Base-by-base conservation (phyloP, 1,140 invertebrate genomes). In the Drosophila athabasca region DNA sequence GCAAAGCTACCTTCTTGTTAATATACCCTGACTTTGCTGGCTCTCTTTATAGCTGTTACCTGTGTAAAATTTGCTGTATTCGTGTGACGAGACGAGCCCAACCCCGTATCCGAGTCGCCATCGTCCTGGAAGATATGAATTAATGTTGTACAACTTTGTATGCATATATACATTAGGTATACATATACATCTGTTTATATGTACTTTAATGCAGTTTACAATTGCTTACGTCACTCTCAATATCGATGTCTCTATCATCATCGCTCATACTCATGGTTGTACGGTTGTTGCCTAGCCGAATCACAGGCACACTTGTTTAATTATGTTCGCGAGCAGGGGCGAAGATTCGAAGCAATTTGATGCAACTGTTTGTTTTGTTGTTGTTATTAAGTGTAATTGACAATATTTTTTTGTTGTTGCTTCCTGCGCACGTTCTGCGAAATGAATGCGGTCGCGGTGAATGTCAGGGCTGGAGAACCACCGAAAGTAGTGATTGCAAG, bases 231-330 rank as follows among this genome's bases (percentile, higher is more conserved):
- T 97, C 96, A 93, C 96, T 97, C 93, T 97, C 96, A 77, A 98
- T 96, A 92, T 97, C 96, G 91, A 97, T 97, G 91, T 98, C 96
- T 75, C 96, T 94, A 92, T 98, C 96, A 92, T 98, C 96, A 92
- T 97, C 96, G 92, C 96, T 97, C 96, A 97, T 87, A 35, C 79
- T 87, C 83, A 87, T 84, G 15, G 1, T 67, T 43, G 7, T 3
- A 15, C 2, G 15, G 13, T 44, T 61, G 3, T 13, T 69, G 35
- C 46, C 24, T 26, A 26, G 2, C 1, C 35, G 11, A 15, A 0
- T 1, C n/a, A 15, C 24, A 11, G 2, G 13, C 22, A 11, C 11
- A 24, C 35, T 26, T 41, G 15, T 15, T 35, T 22, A 17, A 6
- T 15, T 62, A 6, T 11, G 13, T 7, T 22, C 8, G 4, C n/a